These are phyloP conservation scores for Drosophila rufa DNA, from an alignment of 1,140 invertebrate genomes.

Conservation along the genomic window DNA sequence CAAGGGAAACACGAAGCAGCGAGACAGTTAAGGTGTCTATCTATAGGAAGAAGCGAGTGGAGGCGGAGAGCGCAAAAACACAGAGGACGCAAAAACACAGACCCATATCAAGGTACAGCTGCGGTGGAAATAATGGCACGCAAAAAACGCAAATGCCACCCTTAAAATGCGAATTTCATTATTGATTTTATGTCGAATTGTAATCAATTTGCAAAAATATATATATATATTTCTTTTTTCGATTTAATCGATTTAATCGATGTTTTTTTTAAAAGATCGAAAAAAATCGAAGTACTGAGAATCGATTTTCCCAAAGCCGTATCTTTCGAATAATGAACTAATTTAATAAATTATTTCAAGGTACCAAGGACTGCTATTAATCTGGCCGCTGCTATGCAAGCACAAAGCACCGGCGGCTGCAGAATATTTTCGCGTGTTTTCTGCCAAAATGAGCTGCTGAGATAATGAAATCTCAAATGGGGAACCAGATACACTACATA, in stretches of 20 bases:
- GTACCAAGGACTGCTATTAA: neutral
- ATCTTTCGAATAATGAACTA: neutral
- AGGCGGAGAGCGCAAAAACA: slow-evolving; percentile 32
- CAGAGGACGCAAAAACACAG: slow-evolving; percentile 17
- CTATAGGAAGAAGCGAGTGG: slow-evolving; percentile 42
- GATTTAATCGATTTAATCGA: too few species aligned
- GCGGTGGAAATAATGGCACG: slow-evolving; percentile 5
- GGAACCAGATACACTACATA: slow-evolving; percentile 28
- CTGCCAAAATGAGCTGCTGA: slow-evolving; percentile 10
- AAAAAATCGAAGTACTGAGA: too few species aligned
- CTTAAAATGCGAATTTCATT: neutral
- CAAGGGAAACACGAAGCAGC: slow-evolving; percentile 35
- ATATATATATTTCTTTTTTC: too few species aligned
- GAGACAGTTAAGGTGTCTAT: slow-evolving; percentile 72
- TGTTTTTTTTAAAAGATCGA: too few species aligned
- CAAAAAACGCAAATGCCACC: neutral
- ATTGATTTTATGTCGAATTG: neutral
- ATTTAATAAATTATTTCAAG: neutral
- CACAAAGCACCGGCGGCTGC: slow-evolving; percentile 5
- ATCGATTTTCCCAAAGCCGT: too few species aligned
- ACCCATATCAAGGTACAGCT: slow-evolving; percentile 13
- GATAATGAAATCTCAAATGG: slow-evolving; percentile 57
- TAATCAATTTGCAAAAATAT: neutral
- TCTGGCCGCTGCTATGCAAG: neutral
- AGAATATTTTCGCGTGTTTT: slow-evolving; percentile 59